Evolutionary conservation across 2,888 invertebrate genomes (phyloP), one percentile per base, ranked within the genome.

Genomic region (Ophion ventricosus): DNA sequence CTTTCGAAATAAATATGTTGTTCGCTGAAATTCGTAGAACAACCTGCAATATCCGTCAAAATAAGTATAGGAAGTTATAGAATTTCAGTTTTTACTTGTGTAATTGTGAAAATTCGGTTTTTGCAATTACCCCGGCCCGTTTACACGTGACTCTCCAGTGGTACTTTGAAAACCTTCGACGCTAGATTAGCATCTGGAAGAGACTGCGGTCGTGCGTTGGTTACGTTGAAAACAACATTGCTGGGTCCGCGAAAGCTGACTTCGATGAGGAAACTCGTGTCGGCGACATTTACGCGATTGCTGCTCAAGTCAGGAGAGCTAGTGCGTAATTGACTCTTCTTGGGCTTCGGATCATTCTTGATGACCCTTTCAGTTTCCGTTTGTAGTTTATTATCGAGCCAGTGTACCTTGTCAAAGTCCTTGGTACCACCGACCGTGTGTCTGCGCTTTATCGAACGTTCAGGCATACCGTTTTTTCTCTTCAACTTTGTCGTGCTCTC

Each of bases 341-440:
- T 95, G 67, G 95, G 91, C 61, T 94, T 93, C 76, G 94, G 94
- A 84, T 94, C 94, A 84, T 94, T 94, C 85, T 94, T 94, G 86
- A 92, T 89, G 70, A 92, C 93, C 26, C 90, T 90, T 74, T 93
- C 93, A 40, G 92, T 91, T 85, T 94, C 94, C n/a, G 94, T 92
- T 86, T 94, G 94, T 70, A 94, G 88, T 84, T 95, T 94, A 86
- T 94, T 95, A 85, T 95, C 95, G 78, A 94, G 89, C 94, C 95
- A 95, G 64, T 94, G 94, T 25, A 95, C 94, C 86, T 96, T 95
- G 88, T 96, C 96, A 25, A 96, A 97, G 94, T 98, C 98, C 93
- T 97, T 97, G n/a, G 97, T 97, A 77, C 98, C 98, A 85, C 98
- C 98, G 10, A 98, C 98, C 0, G 98, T 98, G 94, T 98, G 98